Percentiles rank a stretch among this genome's conserved stretches.
Conservation (phyloP, 2,797 vertebrate species). For the Typhlichthys eigenmanni region DNA sequence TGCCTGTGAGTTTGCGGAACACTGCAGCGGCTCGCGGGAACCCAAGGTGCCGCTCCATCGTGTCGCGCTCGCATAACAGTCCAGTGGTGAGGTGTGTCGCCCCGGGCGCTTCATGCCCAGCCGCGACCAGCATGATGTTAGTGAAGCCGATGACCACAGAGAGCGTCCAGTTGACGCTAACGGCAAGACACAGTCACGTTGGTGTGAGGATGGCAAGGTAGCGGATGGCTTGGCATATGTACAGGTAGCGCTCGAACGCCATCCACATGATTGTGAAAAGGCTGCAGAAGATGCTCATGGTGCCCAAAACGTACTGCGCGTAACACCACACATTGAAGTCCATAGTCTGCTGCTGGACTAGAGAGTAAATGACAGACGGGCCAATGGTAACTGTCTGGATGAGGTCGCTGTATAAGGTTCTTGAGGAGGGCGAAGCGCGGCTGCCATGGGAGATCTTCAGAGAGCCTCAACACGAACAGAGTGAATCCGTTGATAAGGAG, state of each 20-base stretch:
- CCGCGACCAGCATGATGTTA: conserved; percentile 34
- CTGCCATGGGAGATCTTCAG: conserved; percentile 60
- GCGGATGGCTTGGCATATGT: conserved; percentile 63
- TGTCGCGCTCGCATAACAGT: conserved; percentile 66
- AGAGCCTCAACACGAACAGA: conserved; percentile 34
- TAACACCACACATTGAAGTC: conserved; percentile 54
- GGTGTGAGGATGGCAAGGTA: conserved; percentile 56
- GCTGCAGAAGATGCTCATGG: conserved; percentile 50
- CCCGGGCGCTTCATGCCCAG: not conserved
- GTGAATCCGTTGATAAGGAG: conserved; percentile 41
- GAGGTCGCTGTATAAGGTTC: conserved; percentile 62
- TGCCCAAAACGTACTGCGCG: conserved; percentile 53
- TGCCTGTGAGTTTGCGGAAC: conserved; percentile 42
- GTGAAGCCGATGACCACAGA: conserved; percentile 16
- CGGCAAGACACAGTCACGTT: conserved; percentile 26
- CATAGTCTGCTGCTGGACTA: conserved; percentile 47
- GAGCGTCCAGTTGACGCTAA: conserved; percentile 51
- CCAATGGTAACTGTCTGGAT: conserved; percentile 52
- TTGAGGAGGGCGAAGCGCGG: conserved; percentile 57
- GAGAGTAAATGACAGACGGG: conserved; percentile 49
- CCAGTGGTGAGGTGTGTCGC: conserved; percentile 18
- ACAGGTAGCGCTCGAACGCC: conserved; percentile 71
- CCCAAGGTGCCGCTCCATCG: conserved; percentile 58
- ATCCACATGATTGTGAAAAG: conserved; percentile 66
- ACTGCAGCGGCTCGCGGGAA: conserved; percentile 47